Evolutionary conservation across 2,797 vertebrate species (phyloP), one percentile per base, ranked within the genome.

Genomic region (Leuciscus waleckii): DNA sequence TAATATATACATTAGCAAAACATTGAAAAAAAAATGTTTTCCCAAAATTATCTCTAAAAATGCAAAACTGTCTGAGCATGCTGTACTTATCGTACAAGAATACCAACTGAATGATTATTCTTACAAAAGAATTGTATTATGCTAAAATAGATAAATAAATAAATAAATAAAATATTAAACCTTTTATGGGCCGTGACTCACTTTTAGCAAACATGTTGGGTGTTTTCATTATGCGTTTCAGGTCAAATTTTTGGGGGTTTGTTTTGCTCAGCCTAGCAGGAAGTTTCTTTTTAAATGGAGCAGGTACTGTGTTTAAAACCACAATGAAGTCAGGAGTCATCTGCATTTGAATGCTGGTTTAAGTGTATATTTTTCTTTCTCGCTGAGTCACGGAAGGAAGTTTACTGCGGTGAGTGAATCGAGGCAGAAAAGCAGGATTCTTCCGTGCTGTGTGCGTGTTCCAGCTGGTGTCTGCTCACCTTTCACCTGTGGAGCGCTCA

Each of bases 201-300:
- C 49, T 8, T 63, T 63, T 14, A 35, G 21, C 51, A 39, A 58
- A 35, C 16, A 3, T 14, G 26, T 13, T 37, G 23, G 16, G 29
- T n/a, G 54, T 88, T 79, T 79, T 39, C 79, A 89, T 91, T 89
- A 89, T 91, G 91, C 90, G 85, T 90, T 91, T 84, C 89, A 90
- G 80, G 46, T 69, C 69, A 89, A 79, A 86, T 49, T 8, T 91
- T 92, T 85, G 29, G 29, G 29, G 91, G 89, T 91, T 92, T 93
- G 88, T 92, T 90, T 90, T 87, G 74, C 86, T 75, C 87, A 88
- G 69, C 75, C 75, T 83, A 68, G 86, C 79, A 86, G 78, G 84
- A 89, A 82, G 74, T 87, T 81, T 78, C n/a, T 78, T 68, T 23
- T 87, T 82, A 37, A 79, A 87, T 90, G 86, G 78, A 87, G 88